Conservation (phyloP, 2,888 invertebrate genomes). For the Drosophila buzzatii region DNA sequence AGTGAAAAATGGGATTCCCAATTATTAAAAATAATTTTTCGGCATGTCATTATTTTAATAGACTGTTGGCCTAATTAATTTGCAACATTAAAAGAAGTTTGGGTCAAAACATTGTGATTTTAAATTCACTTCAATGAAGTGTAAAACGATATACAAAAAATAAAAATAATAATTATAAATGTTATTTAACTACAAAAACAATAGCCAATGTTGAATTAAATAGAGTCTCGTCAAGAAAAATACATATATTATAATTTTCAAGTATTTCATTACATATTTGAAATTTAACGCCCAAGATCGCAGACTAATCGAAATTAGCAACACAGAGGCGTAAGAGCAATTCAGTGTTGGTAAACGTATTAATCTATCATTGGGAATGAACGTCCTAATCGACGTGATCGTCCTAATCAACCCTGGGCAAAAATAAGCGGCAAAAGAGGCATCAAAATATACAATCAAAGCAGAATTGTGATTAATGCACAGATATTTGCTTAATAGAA, state of each 20-base stretch:
- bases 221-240: no score
- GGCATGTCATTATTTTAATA: constrained; percentile 30
- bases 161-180: not conserved
- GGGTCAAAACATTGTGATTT: not conserved
- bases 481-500: not conserved
- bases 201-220: no score
- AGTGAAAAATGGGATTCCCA: constrained; percentile 12
- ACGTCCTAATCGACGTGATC: constrained; percentile 13
- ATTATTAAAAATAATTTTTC: constrained; percentile 26
- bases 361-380: constrained; percentile 11
- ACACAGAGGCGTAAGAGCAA: not conserved
- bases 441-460: constrained; percentile 39
- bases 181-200: not conserved
- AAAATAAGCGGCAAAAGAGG: constrained; percentile 50
- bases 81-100: not conserved
- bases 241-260: not conserved
- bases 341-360: constrained; percentile 2
- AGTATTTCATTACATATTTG: not conserved
- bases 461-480: not conserved
- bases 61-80: constrained; percentile 29
- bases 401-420: constrained; percentile 14
- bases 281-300: constrained; percentile 7
- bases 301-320: constrained; percentile 1
- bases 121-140: not conserved
- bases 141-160: not conserved